These are phyloP conservation scores for Himalopsyche kuldschensis DNA, from an alignment of 2,888 invertebrate species.

Conservation along the genomic window DNA sequence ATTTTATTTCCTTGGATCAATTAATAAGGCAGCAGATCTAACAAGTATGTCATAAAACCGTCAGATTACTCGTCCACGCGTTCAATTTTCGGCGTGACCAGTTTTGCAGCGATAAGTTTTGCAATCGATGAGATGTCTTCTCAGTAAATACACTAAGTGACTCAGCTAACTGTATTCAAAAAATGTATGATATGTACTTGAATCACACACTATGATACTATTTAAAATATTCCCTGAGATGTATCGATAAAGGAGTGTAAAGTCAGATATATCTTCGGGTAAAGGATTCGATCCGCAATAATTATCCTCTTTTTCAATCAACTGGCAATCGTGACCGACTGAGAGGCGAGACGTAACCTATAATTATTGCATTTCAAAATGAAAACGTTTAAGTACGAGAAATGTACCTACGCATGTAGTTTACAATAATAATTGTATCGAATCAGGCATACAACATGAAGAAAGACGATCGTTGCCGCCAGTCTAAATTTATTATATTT, in stretches of 20 bases:
- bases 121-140: no score
- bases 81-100: no score
- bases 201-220: background rate
- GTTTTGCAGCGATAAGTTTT: no score
- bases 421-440: background rate
- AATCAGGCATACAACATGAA: background rate
- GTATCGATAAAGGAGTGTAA: background rate
- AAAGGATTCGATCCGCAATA: constrained; percentile 20
- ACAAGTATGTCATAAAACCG: no score
- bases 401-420: background rate
- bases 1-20: no score
- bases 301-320: constrained; percentile 24
- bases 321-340: constrained; percentile 21
- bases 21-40: no score
- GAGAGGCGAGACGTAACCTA: constrained; percentile 8
- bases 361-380: constrained; percentile 21
- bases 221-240: background rate
- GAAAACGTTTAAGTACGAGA: background rate
- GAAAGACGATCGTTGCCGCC: no score
- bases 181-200: no score
- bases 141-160: no score
- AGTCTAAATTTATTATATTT: no score
- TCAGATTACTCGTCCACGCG: no score
- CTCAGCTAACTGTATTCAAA: no score
- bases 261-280: background rate